phyloP scores from a whole-genome alignment of 2,888 invertebrate genomes.

The Xiphydria camelus region DNA sequence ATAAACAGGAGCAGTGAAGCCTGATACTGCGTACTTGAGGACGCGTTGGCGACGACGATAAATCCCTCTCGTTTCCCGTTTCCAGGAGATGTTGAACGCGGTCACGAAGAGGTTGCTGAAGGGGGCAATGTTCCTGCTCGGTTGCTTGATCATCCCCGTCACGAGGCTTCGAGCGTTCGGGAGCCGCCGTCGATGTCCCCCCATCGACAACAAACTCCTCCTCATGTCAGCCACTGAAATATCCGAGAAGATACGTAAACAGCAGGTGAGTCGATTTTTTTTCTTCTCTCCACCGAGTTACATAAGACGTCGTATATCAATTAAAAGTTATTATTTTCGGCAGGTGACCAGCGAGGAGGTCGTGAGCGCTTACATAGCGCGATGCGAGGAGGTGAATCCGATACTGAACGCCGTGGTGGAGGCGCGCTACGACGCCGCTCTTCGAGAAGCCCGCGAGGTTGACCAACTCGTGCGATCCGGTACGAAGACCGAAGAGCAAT shows the following conservation, averaged over 20 bases:
- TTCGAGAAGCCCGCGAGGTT: constrained; percentile 65
- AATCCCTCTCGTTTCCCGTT: too few species aligned
- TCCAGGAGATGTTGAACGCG: constrained; percentile 23
- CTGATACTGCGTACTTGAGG: too few species aligned
- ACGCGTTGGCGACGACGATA: too few species aligned
- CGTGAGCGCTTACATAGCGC: constrained; percentile 65
- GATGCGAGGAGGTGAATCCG: constrained; percentile 69
- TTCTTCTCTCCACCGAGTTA: not conserved
- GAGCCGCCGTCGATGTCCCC: constrained; percentile 57
- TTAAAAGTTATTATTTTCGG: too few species aligned
- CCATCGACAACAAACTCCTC: constrained; percentile 69
- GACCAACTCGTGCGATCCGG: constrained; percentile 57
- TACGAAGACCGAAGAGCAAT: constrained; percentile 47
- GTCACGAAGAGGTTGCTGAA: constrained; percentile 21
- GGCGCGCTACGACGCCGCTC: constrained; percentile 66
- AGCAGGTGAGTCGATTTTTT: constrained; percentile 62
- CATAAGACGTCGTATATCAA: constrained; percentile 2
- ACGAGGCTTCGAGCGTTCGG: constrained; percentile 20
- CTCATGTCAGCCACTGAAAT: constrained; percentile 71
- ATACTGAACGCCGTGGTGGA: constrained; percentile 72
- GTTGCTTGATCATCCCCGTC: constrained; percentile 29
- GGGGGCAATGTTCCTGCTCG: constrained; percentile 20
- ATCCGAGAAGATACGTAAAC: constrained; percentile 71
- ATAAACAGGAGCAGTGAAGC: too few species aligned
- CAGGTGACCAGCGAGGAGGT: constrained; percentile 67